These are phyloP conservation scores for Oscheius sp. DNA, from an alignment of 1,140 invertebrate species.

Conservation along the genomic window DNA sequence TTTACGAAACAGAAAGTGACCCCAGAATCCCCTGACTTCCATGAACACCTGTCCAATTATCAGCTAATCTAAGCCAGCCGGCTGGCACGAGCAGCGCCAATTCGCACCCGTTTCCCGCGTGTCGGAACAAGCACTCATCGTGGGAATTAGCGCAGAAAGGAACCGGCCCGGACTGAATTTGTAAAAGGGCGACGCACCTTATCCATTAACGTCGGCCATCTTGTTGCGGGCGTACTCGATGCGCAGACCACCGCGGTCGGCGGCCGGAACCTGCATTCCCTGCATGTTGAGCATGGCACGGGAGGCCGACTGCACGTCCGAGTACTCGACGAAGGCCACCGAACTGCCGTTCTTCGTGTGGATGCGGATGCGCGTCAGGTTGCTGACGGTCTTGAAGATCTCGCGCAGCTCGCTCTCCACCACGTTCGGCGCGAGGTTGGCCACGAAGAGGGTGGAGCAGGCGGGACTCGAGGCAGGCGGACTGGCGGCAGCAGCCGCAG, in stretches of 20 bases:
- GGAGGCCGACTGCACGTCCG: slow-evolving; percentile 80
- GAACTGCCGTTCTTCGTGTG: slow-evolving; percentile 86
- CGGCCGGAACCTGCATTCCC: slow-evolving; percentile 87
- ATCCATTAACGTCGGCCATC: slow-evolving; percentile 72
- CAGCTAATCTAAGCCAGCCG: too few species aligned
- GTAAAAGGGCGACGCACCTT: too few species aligned
- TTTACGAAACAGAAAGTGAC: too few species aligned
- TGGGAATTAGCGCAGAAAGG: too few species aligned
- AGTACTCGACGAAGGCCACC: slow-evolving; percentile 94
- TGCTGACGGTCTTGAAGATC: slow-evolving; percentile 87
- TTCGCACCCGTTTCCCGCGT: too few species aligned
- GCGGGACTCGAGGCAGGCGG: slow-evolving; percentile 69
- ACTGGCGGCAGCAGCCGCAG: slow-evolving; percentile 15
- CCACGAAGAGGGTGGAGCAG: slow-evolving; percentile 94
- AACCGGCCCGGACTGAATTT: too few species aligned
- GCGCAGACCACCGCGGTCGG: slow-evolving; percentile 87
- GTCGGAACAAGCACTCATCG: too few species aligned
- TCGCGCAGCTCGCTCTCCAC: slow-evolving; percentile 95
- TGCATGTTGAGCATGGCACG: slow-evolving; percentile 85
- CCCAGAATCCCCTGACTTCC: too few species aligned
- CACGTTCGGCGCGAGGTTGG: slow-evolving; percentile 89
- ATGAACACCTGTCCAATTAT: too few species aligned
- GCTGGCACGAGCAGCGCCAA: too few species aligned
- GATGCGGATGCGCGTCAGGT: slow-evolving; percentile 93
- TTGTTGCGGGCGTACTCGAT: slow-evolving; percentile 97